Evolutionary conservation across 2,113 vertebrate genomes (phyloP), one percentile per base, ranked within the genome.

Genomic region (Alethe diademata): DNA sequence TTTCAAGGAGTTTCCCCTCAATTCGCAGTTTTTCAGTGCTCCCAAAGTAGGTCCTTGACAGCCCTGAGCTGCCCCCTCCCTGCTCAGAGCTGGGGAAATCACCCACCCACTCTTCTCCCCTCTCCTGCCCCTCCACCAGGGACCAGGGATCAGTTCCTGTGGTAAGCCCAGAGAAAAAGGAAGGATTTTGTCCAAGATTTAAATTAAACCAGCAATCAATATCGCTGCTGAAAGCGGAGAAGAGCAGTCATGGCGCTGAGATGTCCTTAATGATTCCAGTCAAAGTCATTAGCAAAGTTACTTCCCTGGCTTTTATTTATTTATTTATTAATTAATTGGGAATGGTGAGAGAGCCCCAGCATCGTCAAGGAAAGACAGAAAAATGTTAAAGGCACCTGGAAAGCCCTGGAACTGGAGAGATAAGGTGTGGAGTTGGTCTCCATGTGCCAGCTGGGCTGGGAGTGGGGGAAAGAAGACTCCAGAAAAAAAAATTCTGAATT

Each of bases 201-300:
- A 92, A 94, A 90, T 90, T 90, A 76, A 90, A 96, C 7, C 35
- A 72, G 82, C 71, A 83, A 96, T 94, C 91, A 56, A 92, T 86
- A 86, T 42, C 6, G 5, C 64, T 72, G 53, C 67, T 79, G 61
- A 85, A 87, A 93, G 83, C 7, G 1, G 60, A 28, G 71, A 57
- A 47, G 73, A 66, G 72, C 78, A 66, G 67, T 35, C 75, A 57
- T 14, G 84, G 48, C 2, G n/a, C 69, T 45, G 88, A 92, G 94
- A 84, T 54, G 72, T 60, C 85, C 90, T 92, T 79, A 88, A 72
- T 33, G 48, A 73, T 56, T 81, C 71, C 69, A 78, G 78, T 69
- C 94, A 92, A 93, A 96, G 91, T 92, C 88, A 67, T 92, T 47
- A 92, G 74, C 53, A 51, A 88, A 85, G 81, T 93, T 83, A 67